Evolutionary conservation across 2,113 vertebrate genomes (phyloP).

Genomic region (Mormoops blainvillei): DNA sequence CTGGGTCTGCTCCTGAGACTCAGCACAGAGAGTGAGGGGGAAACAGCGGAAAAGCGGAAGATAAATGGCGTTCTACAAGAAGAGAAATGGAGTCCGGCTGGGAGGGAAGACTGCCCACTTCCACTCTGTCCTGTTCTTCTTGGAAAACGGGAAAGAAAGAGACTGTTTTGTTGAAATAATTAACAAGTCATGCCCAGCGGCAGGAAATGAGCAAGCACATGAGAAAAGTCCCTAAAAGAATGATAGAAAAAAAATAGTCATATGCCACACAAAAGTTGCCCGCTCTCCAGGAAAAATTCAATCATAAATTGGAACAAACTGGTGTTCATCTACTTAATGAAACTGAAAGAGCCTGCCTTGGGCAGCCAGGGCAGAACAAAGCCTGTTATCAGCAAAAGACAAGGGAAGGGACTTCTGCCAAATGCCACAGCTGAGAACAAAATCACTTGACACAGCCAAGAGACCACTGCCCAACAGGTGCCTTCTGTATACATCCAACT

Average conservation of each 20-base stretch:
- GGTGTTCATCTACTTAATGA: not conserved
- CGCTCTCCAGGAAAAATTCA: conserved; percentile 20
- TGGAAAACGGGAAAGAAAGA: not conserved
- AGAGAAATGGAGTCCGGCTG: not conserved
- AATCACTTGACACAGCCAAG: not conserved
- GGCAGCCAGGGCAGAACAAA: not conserved
- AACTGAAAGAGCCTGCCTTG: not conserved
- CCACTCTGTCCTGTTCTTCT: not conserved
- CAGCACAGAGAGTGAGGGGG: not conserved
- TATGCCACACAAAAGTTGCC: not conserved
- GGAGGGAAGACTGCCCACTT: not conserved
- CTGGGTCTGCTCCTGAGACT: not conserved
- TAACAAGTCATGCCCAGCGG: not conserved
- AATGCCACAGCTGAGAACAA: not conserved
- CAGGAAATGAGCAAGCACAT: conserved; percentile 40
- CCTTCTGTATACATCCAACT: rapidly evolving
- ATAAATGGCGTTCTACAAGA: not conserved
- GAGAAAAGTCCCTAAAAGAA: conserved; percentile 35
- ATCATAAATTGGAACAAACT: not conserved
- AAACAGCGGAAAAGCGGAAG: not conserved
- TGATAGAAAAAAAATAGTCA: not conserved
- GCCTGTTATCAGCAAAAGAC: not conserved
- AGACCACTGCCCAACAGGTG: not conserved
- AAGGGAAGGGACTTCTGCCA: rapidly evolving
- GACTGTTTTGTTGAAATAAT: not conserved